Conservation (phyloP, 2,113 vertebrate genomes). For the Vireo altiloquus region DNA sequence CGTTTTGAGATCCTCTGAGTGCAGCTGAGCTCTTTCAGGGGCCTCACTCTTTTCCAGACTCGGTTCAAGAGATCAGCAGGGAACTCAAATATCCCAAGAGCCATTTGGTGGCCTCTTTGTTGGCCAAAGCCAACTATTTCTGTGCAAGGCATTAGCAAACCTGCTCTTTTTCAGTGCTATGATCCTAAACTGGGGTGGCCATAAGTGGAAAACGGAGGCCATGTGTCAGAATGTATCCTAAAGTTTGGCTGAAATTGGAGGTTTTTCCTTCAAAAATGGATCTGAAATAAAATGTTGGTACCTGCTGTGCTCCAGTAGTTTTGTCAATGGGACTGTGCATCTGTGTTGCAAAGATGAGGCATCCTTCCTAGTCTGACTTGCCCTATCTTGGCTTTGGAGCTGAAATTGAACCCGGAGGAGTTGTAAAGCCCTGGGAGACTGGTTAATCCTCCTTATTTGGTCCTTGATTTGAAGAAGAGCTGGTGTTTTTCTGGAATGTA, state of each 20-base stretch:
- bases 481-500: neutral
- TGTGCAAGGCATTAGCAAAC: neutral
- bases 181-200: neutral
- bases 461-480: neutral
- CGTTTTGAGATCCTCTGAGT: neutral
- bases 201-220: neutral
- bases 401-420: neutral
- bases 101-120: neutral
- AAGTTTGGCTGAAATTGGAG: neutral
- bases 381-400: neutral
- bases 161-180: neutral
- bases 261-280: neutral
- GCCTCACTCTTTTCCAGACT: neutral
- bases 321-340: neutral
- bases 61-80: neutral
- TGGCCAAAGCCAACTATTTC: neutral
- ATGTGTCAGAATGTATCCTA: neutral
- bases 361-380: neutral
- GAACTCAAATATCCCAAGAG: neutral
- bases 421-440: neutral
- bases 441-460: neutral
- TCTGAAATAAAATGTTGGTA: neutral
- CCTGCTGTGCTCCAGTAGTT: neutral
- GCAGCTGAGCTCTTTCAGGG: fast-evolving
- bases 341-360: neutral